Evolutionary conservation across 2,113 vertebrate genomes (phyloP).

Genomic region (Atractosteus spatula): DNA sequence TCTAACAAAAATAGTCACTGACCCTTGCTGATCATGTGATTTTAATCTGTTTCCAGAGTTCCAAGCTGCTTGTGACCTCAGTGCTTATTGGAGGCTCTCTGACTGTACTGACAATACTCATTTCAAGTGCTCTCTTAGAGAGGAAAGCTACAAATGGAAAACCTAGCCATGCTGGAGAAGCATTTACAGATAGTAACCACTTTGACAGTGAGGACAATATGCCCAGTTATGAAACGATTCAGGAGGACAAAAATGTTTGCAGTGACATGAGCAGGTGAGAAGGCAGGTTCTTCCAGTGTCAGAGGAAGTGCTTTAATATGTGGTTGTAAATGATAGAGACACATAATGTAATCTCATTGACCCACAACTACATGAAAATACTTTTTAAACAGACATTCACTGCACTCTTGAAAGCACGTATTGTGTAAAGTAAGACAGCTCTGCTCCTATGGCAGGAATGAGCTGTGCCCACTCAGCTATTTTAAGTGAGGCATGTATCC

Average conservation of each 20-base stretch:
- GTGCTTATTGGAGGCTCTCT: constrained; percentile 43
- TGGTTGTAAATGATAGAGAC: too few relatives aligned
- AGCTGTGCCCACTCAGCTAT: too few relatives aligned
- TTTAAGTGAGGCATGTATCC: too few relatives aligned
- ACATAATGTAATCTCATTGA: too few relatives aligned
- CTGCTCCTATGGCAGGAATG: too few relatives aligned
- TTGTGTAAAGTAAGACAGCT: too few relatives aligned
- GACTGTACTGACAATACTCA: constrained; percentile 47
- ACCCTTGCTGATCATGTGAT: neutral
- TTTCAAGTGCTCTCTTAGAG: constrained; percentile 52
- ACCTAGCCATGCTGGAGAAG: neutral
- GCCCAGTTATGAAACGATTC: neutral
- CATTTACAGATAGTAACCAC: neutral
- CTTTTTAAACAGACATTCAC: too few relatives aligned
- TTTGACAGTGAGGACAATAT: neutral
- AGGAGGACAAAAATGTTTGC: neutral
- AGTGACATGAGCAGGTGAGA: constrained; percentile 56
- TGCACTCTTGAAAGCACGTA: too few relatives aligned
- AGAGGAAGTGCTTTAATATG: too few relatives aligned
- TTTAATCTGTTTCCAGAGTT: constrained; percentile 29
- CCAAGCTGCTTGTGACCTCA: constrained; percentile 30
- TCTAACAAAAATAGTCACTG: too few relatives aligned
- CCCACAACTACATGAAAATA: too few relatives aligned
- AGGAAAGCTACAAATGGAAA: constrained; percentile 26
- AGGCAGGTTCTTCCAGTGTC: too few relatives aligned